phyloP scores from a whole-genome alignment of 2,797 vertebrate species.

The Neopelma chrysocephalum region DNA sequence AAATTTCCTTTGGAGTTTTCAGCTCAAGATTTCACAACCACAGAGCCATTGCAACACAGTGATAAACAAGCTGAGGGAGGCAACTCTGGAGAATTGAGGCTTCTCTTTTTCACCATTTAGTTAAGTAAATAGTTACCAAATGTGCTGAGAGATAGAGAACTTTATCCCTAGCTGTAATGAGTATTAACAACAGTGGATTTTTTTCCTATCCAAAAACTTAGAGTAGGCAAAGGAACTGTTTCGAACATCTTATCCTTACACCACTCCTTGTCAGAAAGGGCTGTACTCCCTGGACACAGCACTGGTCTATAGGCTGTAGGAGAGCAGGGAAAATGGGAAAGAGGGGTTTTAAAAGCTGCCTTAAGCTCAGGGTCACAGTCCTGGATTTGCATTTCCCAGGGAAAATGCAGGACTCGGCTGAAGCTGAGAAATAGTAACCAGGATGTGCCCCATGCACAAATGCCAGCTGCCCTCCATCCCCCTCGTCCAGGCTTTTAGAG shows the following conservation, averaged over 20 bases:
- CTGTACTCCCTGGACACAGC: neutral
- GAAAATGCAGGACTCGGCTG: neutral
- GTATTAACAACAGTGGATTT: slow-evolving; percentile 14
- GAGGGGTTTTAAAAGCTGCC: neutral
- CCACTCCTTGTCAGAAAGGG: neutral
- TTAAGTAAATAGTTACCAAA: slow-evolving; percentile 73
- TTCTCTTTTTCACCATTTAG: slow-evolving; percentile 59
- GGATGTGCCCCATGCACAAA: neutral
- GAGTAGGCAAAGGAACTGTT: neutral
- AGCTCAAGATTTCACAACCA: slow-evolving; percentile 76
- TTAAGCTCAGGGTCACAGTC: neutral
- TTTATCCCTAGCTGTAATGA: slow-evolving; percentile 21
- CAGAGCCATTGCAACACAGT: slow-evolving; percentile 71
- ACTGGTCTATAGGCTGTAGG: neutral
- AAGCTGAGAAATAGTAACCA: neutral
- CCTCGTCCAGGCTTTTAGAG: neutral
- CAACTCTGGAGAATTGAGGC: slow-evolving; percentile 69
- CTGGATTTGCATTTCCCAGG: neutral
- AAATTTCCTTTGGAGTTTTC: slow-evolving; percentile 72
- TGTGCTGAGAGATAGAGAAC: slow-evolving; percentile 50
- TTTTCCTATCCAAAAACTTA: neutral
- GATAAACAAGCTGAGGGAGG: slow-evolving; percentile 69
- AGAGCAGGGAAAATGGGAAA: neutral
- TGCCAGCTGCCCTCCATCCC: neutral
- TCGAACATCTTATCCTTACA: neutral